phyloP scores from a whole-genome alignment of 2,888 invertebrate species.

The Pristionchus entomophagus region DNA sequence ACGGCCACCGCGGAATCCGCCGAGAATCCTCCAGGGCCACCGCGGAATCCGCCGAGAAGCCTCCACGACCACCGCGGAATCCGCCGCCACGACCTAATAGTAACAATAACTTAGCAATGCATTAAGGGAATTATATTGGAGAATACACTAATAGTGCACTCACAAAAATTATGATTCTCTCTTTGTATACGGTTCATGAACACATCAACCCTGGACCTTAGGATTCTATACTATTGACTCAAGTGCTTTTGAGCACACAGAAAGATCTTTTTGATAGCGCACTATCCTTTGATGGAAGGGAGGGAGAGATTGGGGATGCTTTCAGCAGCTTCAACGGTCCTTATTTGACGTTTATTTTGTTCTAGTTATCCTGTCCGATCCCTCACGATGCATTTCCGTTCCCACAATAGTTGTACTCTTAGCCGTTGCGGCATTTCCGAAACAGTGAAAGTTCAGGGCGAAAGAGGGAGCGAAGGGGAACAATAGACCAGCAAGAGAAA shows the following conservation, averaged over 20 bases:
- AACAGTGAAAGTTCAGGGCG: background rate
- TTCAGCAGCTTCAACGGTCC: background rate
- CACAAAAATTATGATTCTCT: too few species aligned
- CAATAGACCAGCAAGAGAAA: background rate
- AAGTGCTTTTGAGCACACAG: constrained; percentile 4
- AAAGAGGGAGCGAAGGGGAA: constrained; percentile 3
- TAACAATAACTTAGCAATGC: too few species aligned
- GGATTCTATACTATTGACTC: background rate
- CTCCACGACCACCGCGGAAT: constrained; percentile 48
- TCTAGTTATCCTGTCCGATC: too few species aligned
- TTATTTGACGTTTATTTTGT: too few species aligned
- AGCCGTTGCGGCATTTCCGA: background rate
- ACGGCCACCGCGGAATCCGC: too few species aligned
- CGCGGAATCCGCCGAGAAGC: constrained; percentile 47
- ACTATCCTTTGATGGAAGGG: background rate
- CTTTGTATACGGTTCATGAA: background rate
- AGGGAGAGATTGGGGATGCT: background rate
- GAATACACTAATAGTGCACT: too few species aligned
- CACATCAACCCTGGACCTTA: background rate
- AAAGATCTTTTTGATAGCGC: constrained; percentile 10
- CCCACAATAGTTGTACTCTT: background rate
- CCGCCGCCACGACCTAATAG: constrained; percentile 46
- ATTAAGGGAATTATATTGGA: too few species aligned
- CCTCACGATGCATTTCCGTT: background rate
- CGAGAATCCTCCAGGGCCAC: too few species aligned